Evolutionary conservation across 2,113 vertebrate genomes (phyloP).

Genomic region (Aldabrachelys gigantea): DNA sequence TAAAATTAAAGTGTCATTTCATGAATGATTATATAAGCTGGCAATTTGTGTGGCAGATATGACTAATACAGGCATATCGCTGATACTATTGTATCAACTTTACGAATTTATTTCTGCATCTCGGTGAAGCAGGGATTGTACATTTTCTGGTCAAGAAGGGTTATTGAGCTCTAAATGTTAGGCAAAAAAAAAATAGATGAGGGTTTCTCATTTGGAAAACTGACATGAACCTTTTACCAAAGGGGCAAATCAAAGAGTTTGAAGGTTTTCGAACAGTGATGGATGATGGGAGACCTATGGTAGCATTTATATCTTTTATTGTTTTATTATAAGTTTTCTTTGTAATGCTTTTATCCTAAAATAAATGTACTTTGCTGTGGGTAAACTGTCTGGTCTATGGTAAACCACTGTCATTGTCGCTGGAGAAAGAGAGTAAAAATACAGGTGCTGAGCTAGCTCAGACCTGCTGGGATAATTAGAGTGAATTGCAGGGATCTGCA

Average conservation of each 20-base stretch:
- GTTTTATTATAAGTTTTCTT: background rate
- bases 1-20: background rate
- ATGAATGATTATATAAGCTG: background rate
- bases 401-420: background rate
- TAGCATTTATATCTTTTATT: background rate
- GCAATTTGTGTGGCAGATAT: background rate
- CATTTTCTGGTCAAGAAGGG: background rate
- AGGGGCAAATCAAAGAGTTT: background rate
- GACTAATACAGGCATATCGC: background rate
- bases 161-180: background rate
- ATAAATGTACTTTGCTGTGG: background rate
- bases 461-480: background rate
- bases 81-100: background rate
- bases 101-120: background rate
- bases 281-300: too few relatives aligned
- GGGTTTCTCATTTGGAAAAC: background rate
- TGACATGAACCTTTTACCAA: too few relatives aligned
- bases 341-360: background rate
- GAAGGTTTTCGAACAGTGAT: background rate
- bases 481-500: background rate
- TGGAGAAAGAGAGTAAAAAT: background rate
- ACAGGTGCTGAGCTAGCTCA: background rate
- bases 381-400: background rate
- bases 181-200: background rate
- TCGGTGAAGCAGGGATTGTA: background rate